phyloP scores from a whole-genome alignment of 1,140 invertebrate genomes.

The Phthorimaea operculella region DNA sequence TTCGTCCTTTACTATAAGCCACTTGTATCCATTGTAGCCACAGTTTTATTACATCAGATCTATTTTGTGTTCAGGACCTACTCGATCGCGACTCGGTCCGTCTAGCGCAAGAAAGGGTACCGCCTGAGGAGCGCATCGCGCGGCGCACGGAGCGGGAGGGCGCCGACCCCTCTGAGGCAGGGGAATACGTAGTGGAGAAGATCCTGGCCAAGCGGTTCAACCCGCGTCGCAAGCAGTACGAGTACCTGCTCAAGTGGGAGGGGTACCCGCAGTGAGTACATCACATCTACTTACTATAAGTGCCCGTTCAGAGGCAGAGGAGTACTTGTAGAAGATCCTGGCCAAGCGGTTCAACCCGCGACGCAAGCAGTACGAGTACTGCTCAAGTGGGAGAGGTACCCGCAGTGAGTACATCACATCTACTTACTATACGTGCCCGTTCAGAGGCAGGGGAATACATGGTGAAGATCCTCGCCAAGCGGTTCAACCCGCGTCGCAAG shows the following conservation, averaged over 20 bases:
- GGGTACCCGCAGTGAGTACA: too few relatives aligned
- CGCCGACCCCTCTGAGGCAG: constrained; percentile 54
- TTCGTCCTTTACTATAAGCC: too few relatives aligned
- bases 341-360: constrained; percentile 83
- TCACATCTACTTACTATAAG: too few relatives aligned
- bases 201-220: constrained; percentile 85
- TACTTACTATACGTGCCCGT: too few relatives aligned
- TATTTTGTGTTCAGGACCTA: constrained; percentile 22
- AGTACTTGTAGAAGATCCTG: constrained; percentile 81
- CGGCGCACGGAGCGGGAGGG: constrained; percentile 54
- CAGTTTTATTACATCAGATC: too few relatives aligned
- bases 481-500: constrained; percentile 81
- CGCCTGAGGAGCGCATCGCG: constrained; percentile 58
- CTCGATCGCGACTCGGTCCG: constrained; percentile 40
- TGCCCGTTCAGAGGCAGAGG: constrained; percentile 65
- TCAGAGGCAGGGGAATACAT: constrained; percentile 71
- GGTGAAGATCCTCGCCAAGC: constrained; percentile 82
- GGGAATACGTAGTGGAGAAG: constrained; percentile 79
- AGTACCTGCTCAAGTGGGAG: constrained; percentile 87
- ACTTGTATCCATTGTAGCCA: too few relatives aligned
- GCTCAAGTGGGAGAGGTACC: constrained; percentile 81
- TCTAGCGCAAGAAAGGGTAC: constrained; percentile 57
- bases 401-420: too few relatives aligned
- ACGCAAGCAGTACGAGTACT: constrained; percentile 82
- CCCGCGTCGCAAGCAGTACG: constrained; percentile 78